Evolutionary conservation across 2,113 vertebrate genomes (phyloP), one percentile per base, ranked within the genome.

Genomic region (Columba janthina): DNA sequence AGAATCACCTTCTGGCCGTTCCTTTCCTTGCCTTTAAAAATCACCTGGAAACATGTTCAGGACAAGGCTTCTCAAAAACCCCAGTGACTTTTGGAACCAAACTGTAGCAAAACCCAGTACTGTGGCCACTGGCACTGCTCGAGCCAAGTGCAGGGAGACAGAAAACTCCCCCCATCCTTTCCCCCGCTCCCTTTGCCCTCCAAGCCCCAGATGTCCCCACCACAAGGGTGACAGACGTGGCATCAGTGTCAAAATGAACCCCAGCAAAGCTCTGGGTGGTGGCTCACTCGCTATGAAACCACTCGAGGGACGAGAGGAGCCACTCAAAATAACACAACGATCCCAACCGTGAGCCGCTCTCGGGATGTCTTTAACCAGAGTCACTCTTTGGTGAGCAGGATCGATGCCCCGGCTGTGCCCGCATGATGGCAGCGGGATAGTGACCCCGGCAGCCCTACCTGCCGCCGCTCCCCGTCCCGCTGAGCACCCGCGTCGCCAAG

Each of bases 221-320:
- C 24, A 29, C 36, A 26, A 31, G 56, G 6, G 11, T 38, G 48
- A 36, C 78, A 74, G 65, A 22, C 4, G 8, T 0, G 15, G 50
- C 61, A 81, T 14, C 17, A 3, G 42, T 42, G 7, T 1, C 1
- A 0, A 81, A 56, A 56, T 3, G 2, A 90, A 34, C 38, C 42
- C 65, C 89, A 58, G 54, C 9, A 3, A 75, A 54, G 36, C 50
- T 77, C 83, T 24, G 51, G 56, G 34, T 22, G 17, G 61, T 4
- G 1, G 7, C 18, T 58, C 16, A 1, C 0, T 2, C 17, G 76
- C 51, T 74, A 26, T 0, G 1, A 46, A 74, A 58, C 11, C 2
- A 1, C 73, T 56, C 3, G 5, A 62, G 25, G 56, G 40, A 25
- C 0, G 0, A 81, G 66, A 60, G 42, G 65, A 86, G 4, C 74